Conservation (phyloP, 2,113 vertebrate species). For the Platichthys stellatus region DNA sequence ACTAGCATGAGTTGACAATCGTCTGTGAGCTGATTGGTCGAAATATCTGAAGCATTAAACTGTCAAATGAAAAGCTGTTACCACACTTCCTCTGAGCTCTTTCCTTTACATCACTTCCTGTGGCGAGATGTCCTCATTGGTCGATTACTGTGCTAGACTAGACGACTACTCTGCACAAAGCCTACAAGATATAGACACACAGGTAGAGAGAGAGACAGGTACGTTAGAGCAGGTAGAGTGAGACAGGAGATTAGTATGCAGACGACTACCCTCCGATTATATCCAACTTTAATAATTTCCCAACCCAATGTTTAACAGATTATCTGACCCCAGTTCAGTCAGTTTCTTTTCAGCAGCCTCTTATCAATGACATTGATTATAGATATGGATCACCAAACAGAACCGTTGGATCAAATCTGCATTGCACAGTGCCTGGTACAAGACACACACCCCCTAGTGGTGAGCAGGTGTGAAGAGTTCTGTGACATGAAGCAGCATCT, state of each 20-base stretch:
- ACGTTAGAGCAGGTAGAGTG: constrained; percentile 31
- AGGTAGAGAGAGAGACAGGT: constrained; percentile 1
- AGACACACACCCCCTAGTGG: too few species aligned
- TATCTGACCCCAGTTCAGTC: neutral
- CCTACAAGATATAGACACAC: constrained; percentile 48
- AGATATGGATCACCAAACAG: neutral
- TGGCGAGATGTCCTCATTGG: constrained; percentile 54
- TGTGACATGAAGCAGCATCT: too few species aligned
- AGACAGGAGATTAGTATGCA: constrained; percentile 29
- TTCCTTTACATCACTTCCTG: constrained; percentile 62
- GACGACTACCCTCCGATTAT: neutral
- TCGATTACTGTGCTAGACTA: constrained; percentile 61
- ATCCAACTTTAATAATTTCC: neutral
- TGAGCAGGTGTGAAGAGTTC: too few species aligned
- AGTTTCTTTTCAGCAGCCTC: neutral
- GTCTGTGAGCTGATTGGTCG: constrained; percentile 35
- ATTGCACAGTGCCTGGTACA: too few species aligned
- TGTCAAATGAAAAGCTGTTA: constrained; percentile 46
- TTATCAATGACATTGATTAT: neutral
- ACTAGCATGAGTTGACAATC: neutral
- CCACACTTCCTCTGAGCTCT: constrained; percentile 51
- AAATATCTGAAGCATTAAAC: constrained; percentile 23
- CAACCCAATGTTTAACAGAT: neutral
- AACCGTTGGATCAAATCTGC: neutral
- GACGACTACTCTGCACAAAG: constrained; percentile 71